These are phyloP conservation scores for Yponomeuta sedellus DNA, from an alignment of 2,888 invertebrate genomes.

Conservation along the genomic window DNA sequence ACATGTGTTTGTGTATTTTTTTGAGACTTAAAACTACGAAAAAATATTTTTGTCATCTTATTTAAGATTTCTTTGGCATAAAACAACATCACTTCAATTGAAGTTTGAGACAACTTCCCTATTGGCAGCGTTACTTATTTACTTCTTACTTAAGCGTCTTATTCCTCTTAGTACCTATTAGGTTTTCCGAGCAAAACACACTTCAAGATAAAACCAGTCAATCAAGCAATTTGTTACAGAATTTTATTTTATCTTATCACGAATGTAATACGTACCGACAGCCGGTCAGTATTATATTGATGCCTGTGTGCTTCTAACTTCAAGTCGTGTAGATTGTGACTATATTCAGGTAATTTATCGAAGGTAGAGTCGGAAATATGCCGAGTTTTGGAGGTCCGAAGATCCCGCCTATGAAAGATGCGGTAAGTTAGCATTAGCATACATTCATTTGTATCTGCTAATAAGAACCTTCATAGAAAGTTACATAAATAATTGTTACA, in stretches of 20 bases:
- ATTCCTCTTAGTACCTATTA: no score
- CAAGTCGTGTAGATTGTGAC: background rate
- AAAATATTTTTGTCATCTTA: no score
- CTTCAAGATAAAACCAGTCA: background rate
- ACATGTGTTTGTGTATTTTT: no score
- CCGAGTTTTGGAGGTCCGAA: background rate
- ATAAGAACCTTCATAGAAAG: no score
- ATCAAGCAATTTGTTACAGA: background rate
- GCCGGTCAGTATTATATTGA: background rate
- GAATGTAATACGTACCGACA: background rate
- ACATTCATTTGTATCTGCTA: background rate
- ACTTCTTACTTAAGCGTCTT: no score
- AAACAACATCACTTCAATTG: no score
- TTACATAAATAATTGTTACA: no score
- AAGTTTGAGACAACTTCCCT: no score
- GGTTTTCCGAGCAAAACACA: no score
- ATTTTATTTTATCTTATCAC: background rate
- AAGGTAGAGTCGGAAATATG: background rate
- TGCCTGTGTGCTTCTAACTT: background rate
- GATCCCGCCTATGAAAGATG: background rate
- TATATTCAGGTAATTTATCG: background rate
- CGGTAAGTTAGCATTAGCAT: background rate
- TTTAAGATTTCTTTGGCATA: no score
- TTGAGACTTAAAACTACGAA: no score
- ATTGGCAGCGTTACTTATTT: no score